phyloP scores from a whole-genome alignment of 2,797 vertebrate genomes.

The Trachurus trachurus region DNA sequence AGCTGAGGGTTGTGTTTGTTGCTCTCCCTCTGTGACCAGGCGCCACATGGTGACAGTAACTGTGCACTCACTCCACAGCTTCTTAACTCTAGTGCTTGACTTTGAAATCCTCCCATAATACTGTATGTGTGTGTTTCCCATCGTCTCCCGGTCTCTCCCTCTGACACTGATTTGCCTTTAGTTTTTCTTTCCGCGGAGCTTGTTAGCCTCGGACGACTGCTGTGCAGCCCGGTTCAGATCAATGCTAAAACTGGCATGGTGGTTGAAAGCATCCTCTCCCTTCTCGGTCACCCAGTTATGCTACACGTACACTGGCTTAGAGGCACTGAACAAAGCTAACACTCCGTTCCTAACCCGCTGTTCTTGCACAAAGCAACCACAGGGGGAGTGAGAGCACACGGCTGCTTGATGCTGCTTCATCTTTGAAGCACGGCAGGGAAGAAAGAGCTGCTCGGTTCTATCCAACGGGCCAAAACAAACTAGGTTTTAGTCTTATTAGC shows the following conservation, averaged over 20 bases:
- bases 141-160: constrained; percentile 7
- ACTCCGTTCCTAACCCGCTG: neutral
- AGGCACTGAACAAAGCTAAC: constrained; percentile 10
- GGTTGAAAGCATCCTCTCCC: constrained; percentile 35
- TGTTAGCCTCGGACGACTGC: constrained; percentile 50
- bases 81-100: constrained; percentile 43
- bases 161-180: neutral
- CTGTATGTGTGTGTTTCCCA: neutral
- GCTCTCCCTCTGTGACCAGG: constrained; percentile 21
- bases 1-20: neutral
- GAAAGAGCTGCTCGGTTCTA: constrained; percentile 10
- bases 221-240: constrained; percentile 36
- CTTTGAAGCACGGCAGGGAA: neutral
- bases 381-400: constrained; percentile 18
- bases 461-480: constrained; percentile 29
- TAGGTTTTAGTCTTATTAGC: constrained; percentile 43
- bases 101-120: constrained; percentile 46
- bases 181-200: constrained; percentile 14
- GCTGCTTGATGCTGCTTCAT: neutral
- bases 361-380: constrained; percentile 9
- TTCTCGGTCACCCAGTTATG: constrained; percentile 21
- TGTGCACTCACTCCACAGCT: constrained; percentile 26
- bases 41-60: constrained; percentile 19
- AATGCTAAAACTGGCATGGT: constrained; percentile 11
- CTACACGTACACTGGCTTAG: constrained; percentile 8